These are phyloP conservation scores for Micropoecilia bifurca DNA, from an alignment of 2,797 vertebrate genomes.

Conservation along the genomic window DNA sequence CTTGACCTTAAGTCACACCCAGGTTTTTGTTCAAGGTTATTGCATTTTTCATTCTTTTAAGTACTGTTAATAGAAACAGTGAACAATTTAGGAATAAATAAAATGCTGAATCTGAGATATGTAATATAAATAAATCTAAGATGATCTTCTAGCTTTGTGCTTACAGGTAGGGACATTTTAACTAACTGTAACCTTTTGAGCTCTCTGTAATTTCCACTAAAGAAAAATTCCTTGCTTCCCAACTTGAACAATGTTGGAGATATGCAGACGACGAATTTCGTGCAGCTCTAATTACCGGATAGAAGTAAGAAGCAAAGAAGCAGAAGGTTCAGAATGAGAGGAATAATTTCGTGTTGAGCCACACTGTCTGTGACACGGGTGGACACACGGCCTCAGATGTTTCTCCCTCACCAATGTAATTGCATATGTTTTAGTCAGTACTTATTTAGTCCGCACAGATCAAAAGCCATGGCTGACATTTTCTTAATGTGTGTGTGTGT, in stretches of 20 bases:
- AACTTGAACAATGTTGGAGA: conserved; percentile 10
- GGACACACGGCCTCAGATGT: conserved; percentile 49
- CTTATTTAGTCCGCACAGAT: conserved; percentile 57
- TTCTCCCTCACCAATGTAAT: conserved; percentile 50
- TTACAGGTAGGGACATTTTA: not conserved
- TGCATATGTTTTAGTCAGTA: conserved; percentile 56
- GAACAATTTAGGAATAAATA: not conserved
- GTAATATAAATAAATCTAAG: not conserved
- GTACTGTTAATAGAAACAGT: not conserved
- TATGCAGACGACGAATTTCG: conserved; percentile 12
- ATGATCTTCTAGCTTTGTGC: not conserved
- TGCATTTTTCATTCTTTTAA: not conserved
- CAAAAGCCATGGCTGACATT: conserved; percentile 56
- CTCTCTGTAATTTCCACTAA: not conserved
- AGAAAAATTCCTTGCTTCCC: conserved; percentile 12
- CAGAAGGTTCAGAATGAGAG: conserved; percentile 46
- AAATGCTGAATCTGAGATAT: not conserved
- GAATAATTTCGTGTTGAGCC: conserved; percentile 45
- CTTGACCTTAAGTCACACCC: not conserved
- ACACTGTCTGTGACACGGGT: conserved; percentile 28
- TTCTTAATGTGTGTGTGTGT: conserved; percentile 49
- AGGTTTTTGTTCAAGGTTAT: not conserved
- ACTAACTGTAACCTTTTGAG: not conserved
- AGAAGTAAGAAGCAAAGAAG: conserved; percentile 18
- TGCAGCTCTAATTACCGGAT: conserved; percentile 25